A percentile compares a stretch with the other conserved stretches of the same genome.
Conservation (phyloP, 30 jellyfish, hydroid and myxozoan genomes). For the Hydractinia symbiolongicarpus region DNA sequence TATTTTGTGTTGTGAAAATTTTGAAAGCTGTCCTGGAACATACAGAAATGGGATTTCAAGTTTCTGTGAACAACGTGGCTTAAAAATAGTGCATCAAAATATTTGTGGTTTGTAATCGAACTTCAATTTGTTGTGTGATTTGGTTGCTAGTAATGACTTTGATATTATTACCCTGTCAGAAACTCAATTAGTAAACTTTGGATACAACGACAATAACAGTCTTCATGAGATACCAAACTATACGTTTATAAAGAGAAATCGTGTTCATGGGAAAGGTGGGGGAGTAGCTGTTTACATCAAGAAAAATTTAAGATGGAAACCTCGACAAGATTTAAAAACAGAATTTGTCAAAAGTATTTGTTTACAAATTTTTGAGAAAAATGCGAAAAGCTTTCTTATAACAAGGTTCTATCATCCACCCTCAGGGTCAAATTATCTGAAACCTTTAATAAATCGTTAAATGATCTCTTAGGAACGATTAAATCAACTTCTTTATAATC, state of each 20-base stretch:
- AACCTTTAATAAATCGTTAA: not conserved
- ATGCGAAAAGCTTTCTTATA: constrained; percentile 10
- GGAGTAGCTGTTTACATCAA: no score
- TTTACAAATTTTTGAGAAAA: constrained; percentile 1
- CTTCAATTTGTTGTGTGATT: not conserved
- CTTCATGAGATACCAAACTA: no score
- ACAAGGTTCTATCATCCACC: not conserved
- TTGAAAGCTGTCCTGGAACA: constrained; percentile 8
- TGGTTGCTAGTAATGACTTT: not conserved
- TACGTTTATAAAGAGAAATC: no score
- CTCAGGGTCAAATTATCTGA: not conserved
- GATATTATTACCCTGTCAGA: not conserved
- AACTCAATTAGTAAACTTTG: not conserved
- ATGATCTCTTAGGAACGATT: not conserved
- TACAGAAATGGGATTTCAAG: no score
- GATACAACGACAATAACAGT: not conserved
- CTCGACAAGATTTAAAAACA: not conserved
- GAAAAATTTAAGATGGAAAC: not conserved
- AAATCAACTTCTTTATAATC: constrained; percentile 1
- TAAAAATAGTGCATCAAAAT: not conserved
- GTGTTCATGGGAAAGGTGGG: no score
- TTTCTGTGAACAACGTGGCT: no score
- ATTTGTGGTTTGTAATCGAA: not conserved
- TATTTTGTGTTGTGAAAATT: not conserved
- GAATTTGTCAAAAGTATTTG: not conserved